Evolutionary conservation across 2,113 vertebrate species (phyloP).

Genomic region (Australoheros scitulus): DNA sequence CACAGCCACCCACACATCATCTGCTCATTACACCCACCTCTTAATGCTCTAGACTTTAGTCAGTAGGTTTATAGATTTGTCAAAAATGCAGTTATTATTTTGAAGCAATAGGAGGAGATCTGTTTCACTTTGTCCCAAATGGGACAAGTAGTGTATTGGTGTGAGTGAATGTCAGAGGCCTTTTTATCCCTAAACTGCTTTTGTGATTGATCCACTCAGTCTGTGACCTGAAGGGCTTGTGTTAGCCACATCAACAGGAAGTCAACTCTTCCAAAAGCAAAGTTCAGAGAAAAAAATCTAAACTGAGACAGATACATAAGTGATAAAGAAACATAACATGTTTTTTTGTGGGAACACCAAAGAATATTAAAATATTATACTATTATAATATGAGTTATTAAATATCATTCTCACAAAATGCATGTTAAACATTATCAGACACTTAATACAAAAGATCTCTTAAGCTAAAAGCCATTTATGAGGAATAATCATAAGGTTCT

Average conservation of each 20-base stretch:
- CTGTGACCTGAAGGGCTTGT: not conserved
- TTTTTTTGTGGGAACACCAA: not conserved
- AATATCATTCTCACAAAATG: not conserved
- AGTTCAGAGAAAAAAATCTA: not conserved
- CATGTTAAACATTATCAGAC: no score
- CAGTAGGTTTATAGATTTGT: constrained; percentile 29
- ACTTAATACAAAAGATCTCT: no score
- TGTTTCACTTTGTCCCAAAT: constrained; percentile 11
- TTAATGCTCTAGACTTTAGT: constrained; percentile 2
- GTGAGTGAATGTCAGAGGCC: not conserved
- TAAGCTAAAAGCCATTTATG: no score
- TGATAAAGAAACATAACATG: not conserved
- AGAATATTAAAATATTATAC: not conserved
- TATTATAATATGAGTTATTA: not conserved
- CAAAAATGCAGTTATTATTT: constrained; percentile 12
- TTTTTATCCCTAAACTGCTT: not conserved
- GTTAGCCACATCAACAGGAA: not conserved
- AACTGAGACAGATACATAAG: not conserved
- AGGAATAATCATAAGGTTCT: no score
- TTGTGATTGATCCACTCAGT: not conserved
- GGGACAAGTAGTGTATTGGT: not conserved
- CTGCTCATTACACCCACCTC: constrained; percentile 22
- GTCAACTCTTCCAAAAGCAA: not conserved
- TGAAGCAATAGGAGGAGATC: constrained; percentile 9
- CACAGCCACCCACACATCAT: not conserved